Evolutionary conservation across 2,113 vertebrate species (phyloP).

Genomic region (Cololabis saira): DNA sequence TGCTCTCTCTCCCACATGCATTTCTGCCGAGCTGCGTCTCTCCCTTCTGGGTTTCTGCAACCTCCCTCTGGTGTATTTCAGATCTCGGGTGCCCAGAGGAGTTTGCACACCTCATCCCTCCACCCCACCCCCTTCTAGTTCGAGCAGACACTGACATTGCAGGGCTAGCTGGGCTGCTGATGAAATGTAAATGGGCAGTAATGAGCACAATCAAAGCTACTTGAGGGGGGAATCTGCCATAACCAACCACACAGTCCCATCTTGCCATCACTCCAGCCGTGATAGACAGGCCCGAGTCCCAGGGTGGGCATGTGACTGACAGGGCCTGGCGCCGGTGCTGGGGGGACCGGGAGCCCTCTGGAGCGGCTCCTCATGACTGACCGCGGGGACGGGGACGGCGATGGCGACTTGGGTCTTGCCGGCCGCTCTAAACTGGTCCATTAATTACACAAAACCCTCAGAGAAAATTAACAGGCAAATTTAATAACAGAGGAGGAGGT

Average conservation of each 20-base stretch:
- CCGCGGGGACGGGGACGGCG: slow-evolving; percentile 49
- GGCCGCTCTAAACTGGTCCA: slow-evolving; percentile 70
- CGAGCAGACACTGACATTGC: slow-evolving; percentile 74
- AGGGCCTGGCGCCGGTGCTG: slow-evolving; percentile 61
- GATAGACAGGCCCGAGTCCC: slow-evolving; percentile 80
- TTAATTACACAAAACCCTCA: slow-evolving; percentile 77
- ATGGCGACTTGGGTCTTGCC: slow-evolving; percentile 47
- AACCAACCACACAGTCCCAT: slow-evolving; percentile 63
- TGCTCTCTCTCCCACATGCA: slow-evolving; percentile 25
- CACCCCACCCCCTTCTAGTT: slow-evolving; percentile 23
- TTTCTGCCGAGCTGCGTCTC: slow-evolving; percentile 31
- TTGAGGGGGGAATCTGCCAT: slow-evolving; percentile 81
- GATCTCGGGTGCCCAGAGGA: slow-evolving; percentile 56
- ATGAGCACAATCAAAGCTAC: slow-evolving; percentile 90
- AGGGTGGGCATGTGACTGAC: slow-evolving; percentile 66
- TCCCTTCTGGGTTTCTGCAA: slow-evolving; percentile 32
- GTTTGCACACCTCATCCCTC: slow-evolving; percentile 50
- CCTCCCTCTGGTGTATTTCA: slow-evolving; percentile 65
- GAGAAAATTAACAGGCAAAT: slow-evolving; percentile 76
- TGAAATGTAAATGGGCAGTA: slow-evolving; percentile 96
- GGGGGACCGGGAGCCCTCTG: slow-evolving; percentile 48
- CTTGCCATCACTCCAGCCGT: slow-evolving; percentile 49
- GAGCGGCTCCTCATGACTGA: slow-evolving; percentile 47
- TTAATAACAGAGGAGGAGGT: slow-evolving; percentile 68
- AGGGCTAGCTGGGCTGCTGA: slow-evolving; percentile 87